phyloP scores from a whole-genome alignment of 1,140 invertebrate species.

The Tenebrio molitor region DNA sequence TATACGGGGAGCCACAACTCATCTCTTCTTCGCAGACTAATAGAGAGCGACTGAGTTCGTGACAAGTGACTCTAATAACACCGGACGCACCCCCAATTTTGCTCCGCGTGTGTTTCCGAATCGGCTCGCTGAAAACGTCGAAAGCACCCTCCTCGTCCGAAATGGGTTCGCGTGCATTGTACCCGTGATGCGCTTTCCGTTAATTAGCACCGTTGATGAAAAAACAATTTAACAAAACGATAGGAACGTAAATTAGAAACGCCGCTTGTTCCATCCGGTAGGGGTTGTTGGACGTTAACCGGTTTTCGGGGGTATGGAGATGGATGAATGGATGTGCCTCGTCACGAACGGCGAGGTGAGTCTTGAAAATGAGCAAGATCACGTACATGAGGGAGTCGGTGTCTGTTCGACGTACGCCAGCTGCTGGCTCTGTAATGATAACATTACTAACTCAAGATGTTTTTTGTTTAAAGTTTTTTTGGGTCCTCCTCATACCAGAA shows the following conservation, averaged over 20 bases:
- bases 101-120: constrained; percentile 5
- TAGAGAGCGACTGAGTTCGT: constrained; percentile 46
- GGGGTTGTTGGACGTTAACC: background rate
- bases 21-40: constrained; percentile 39
- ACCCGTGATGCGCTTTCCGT: constrained; percentile 11
- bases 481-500: background rate
- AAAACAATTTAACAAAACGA: constrained; percentile 36
- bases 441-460: constrained; percentile 16
- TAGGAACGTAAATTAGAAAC: constrained; percentile 20
- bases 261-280: background rate
- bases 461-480: constrained; percentile 19
- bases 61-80: constrained; percentile 49
- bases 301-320: background rate
- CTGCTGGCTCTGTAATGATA: constrained; percentile 18
- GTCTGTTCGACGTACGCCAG: constrained; percentile 4
- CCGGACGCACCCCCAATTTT: constrained; percentile 45
- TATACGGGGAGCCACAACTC: constrained; percentile 14
- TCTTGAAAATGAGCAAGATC: constrained; percentile 27
- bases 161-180: constrained; percentile 23
- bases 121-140: background rate
- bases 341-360: constrained; percentile 15
- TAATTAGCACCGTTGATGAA: constrained; percentile 37
- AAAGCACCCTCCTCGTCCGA: background rate
- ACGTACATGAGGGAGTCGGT: constrained; percentile 16
- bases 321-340: constrained; percentile 3